Conservation (phyloP, 2,888 invertebrate species). For the Trissolcus japonicus region DNA sequence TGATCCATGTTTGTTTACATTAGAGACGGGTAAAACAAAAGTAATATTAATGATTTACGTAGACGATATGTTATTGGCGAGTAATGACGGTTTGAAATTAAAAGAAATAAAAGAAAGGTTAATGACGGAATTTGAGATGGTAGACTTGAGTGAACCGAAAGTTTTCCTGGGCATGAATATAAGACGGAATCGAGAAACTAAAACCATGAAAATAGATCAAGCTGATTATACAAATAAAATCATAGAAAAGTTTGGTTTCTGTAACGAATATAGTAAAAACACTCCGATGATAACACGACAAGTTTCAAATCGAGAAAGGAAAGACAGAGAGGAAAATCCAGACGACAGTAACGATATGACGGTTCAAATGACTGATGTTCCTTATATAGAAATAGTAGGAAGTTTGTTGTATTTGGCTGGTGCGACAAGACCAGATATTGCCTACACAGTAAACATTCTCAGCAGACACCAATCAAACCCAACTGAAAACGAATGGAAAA, state of each 20-base stretch:
- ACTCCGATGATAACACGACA: constrained; percentile 5
- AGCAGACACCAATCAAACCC: constrained; percentile 15
- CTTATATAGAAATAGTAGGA: constrained; percentile 5
- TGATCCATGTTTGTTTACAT: constrained; percentile 3
- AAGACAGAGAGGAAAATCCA: neutral
- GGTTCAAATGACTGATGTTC: neutral
- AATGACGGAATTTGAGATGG: constrained; percentile 1
- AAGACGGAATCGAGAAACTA: neutral
- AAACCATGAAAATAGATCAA: constrained; percentile 4
- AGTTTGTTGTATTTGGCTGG: constrained; percentile 9
- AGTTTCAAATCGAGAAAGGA: constrained; percentile 5
- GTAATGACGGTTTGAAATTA: constrained; percentile 1
- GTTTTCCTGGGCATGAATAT: neutral
- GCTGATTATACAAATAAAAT: constrained; percentile 15
- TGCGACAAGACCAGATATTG: constrained; percentile 4
- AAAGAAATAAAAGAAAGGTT: neutral
- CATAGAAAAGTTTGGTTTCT: constrained; percentile 7
- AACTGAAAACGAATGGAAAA: neutral
- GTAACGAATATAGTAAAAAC: neutral
- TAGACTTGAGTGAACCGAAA: neutral
- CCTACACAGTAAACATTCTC: constrained; percentile 5
- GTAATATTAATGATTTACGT: neutral
- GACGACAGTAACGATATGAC: neutral
- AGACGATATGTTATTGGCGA: constrained; percentile 3
- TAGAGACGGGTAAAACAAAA: neutral